These are phyloP conservation scores for Macrocentrus cingulum DNA, from an alignment of 1,140 invertebrate genomes.

Conservation along the genomic window DNA sequence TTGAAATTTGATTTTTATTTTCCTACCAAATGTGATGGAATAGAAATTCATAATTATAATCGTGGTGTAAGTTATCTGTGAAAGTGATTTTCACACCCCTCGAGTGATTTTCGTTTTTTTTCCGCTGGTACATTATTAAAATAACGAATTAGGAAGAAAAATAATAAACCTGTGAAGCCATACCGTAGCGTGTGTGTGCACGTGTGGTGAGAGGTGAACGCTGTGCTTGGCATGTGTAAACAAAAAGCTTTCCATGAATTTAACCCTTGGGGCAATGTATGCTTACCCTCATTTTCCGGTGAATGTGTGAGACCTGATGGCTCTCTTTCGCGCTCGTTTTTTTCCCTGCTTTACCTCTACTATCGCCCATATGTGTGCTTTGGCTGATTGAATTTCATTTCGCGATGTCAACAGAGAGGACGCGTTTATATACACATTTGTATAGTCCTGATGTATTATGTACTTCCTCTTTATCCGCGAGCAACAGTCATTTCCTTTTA, in stretches of 20 bases:
- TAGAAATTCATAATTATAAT: no score
- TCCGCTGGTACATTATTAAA: no score
- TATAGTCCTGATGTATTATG: neutral
- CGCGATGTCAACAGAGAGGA: constrained; percentile 6
- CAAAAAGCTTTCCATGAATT: constrained; percentile 33
- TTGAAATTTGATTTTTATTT: no score
- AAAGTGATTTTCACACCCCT: no score
- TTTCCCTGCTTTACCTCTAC: constrained; percentile 12
- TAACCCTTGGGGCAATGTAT: constrained; percentile 28
- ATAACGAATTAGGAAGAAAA: no score
- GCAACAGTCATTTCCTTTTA: no score
- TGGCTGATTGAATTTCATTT: constrained; percentile 18
- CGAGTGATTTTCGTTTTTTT: no score
- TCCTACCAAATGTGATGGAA: no score
- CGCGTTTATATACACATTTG: constrained; percentile 6
- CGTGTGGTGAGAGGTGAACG: no score
- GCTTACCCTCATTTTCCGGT: constrained; percentile 28
- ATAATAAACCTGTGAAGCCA: constrained; percentile 36
- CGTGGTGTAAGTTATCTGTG: no score
- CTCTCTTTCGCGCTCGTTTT: constrained; percentile 15
- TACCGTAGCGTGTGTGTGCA: no score
- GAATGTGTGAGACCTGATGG: constrained; percentile 16
- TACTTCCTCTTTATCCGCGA: neutral
- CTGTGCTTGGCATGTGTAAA: constrained; percentile 25
- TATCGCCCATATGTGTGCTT: neutral